Evolutionary conservation across 2,797 vertebrate genomes (phyloP).

Genomic region (Sternotherus odoratus): DNA sequence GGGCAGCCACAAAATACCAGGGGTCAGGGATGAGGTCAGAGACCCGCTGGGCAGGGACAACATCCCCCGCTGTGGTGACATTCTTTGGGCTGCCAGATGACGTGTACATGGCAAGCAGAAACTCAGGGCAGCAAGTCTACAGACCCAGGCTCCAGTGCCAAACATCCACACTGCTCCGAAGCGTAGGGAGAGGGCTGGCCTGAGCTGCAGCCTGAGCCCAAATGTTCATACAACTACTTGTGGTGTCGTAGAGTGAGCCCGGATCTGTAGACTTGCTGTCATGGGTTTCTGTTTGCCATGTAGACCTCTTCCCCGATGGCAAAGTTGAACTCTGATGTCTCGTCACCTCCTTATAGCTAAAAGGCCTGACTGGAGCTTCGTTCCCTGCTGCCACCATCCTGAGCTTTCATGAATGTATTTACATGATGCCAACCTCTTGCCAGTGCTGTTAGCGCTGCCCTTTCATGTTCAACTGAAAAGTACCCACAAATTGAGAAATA

Average conservation of each 20-base stretch:
- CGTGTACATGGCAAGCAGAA: background rate
- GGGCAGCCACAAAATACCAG: background rate
- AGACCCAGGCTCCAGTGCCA: accelerated
- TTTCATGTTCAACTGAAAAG: background rate
- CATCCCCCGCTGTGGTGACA: too few relatives aligned
- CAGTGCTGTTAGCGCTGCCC: background rate
- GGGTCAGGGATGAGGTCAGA: background rate
- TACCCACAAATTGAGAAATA: background rate
- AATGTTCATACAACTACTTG: background rate
- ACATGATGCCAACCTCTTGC: background rate
- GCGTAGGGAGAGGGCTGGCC: background rate
- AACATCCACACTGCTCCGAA: background rate
- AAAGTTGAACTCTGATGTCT: background rate
- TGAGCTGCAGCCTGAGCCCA: background rate
- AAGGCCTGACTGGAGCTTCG: background rate
- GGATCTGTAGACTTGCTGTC: background rate
- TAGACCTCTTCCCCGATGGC: background rate
- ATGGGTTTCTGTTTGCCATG: background rate
- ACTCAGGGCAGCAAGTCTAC: background rate
- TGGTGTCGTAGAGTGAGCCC: background rate
- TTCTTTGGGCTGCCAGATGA: background rate
- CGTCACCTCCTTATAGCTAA: background rate
- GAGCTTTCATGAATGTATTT: background rate
- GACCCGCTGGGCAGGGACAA: too few relatives aligned
- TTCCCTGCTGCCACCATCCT: background rate